Percentiles rank a stretch among this genome's conserved stretches.
phyloP scores from a whole-genome alignment of 2,888 invertebrate genomes.

The Megamerina dolium region DNA sequence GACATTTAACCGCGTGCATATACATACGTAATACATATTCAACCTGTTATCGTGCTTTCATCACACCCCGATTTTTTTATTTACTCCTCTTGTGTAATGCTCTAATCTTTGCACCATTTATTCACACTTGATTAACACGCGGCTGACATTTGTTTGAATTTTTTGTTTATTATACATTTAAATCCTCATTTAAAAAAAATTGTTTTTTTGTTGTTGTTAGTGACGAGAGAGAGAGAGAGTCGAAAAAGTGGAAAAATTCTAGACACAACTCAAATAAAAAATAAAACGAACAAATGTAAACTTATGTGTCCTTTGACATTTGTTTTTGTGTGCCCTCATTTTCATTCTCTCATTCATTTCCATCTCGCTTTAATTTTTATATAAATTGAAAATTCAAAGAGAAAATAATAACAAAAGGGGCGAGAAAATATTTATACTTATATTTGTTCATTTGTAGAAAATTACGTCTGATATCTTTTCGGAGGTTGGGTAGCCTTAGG shows the following conservation, averaged over 20 bases:
- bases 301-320: constrained; percentile 6
- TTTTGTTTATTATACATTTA: no score
- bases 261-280: no score
- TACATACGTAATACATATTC: no score
- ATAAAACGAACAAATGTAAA: neutral
- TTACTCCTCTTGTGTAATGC: constrained; percentile 24
- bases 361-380: constrained; percentile 5
- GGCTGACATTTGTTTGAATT: constrained; percentile 46
- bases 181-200: no score
- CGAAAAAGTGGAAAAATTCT: constrained; percentile 7
- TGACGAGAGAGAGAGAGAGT: neutral
- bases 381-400: no score
- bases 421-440: neutral
- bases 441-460: constrained; percentile 35
- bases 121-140: constrained; percentile 48
- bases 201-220: constrained; percentile 14
- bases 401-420: neutral
- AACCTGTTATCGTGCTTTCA: constrained; percentile 30
- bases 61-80: constrained; percentile 17
- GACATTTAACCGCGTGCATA: constrained; percentile 20
- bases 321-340: constrained; percentile 18
- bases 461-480: constrained; percentile 19
- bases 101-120: constrained; percentile 48
- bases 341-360: constrained; percentile 14
- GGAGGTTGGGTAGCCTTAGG: constrained; percentile 27